Evolutionary conservation across 2,113 vertebrate species (phyloP), one percentile per base, ranked within the genome.

Genomic region (Galbula dea): DNA sequence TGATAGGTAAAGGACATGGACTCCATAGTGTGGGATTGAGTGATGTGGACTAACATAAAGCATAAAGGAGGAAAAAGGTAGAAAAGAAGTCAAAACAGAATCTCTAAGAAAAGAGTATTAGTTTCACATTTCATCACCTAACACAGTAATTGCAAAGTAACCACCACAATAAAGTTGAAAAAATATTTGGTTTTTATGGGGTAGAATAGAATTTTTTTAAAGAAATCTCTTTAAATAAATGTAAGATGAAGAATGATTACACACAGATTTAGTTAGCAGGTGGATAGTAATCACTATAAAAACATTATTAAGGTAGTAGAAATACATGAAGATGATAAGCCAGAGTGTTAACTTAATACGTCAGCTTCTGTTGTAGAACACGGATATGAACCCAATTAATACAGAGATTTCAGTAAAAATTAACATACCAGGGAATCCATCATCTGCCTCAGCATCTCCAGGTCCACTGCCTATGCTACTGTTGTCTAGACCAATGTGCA

Each of bases 1-100:
- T 99, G 98, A 97, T 99, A 99, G 97, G 98, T 98, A 98, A 99
- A 99, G 83, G 98, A 99, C 99, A 99, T 98, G 94, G 99, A 99
- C 83, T 99, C 99, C 92, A 98, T 98, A 83, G 98, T 99, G 95
- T 97, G 98, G 90, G 99, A 99, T 49, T 99, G 99, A 97, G 98
- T 99, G 96, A 99, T 98, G 96, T 96, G 98, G 96, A 99, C 99
- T 99, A 94, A 96, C 83, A 94, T 72, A 86, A 97, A 96, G 79
- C 76, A 95, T n/a, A 91, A 81, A 68, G 95, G 92, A 92, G 96
- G 88, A 80, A 94, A 96, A 95, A 97, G 78, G 90, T 82, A 96
- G 88, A 97, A 93, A 82, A 97, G 59, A 93, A 95, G 86, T 93
- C 91, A 96, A 94, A 90, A 88, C 36, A 89, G n/a, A 61, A 96